Base-by-base conservation (phyloP, 2,888 invertebrate genomes). In the Bugulina stolonifera region DNA sequence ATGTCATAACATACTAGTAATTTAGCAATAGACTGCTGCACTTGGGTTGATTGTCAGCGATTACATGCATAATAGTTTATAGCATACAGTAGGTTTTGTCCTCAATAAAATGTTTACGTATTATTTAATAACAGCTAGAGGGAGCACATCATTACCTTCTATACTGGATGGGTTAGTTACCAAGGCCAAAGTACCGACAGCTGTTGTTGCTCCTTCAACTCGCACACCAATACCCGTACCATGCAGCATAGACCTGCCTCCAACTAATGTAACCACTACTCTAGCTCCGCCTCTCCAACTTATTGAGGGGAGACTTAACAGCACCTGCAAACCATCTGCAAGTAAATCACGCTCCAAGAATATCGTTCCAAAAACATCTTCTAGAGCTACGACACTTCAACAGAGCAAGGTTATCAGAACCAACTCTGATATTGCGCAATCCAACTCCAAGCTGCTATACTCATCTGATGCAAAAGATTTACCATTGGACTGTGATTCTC, bases 161-260 rank as follows among this genome's bases (percentile, higher is more conserved):
- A 32, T 64, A 5, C 64, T 64, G 5, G 64, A 64, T 27, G 34
- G 34, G 27, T 64, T 64, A 34, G 29, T n/a, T 14, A 64, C 64
- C 14, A 64, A 27, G 25, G 18, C 5, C 18, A 43, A 43, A 43
- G 43, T 43, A 10, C 43, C 43, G 18, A 43, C 43, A 10, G 43
- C 43, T 18, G 18, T 43, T 43, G 18, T 43, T 18, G 43, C 43
- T 43, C 43, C 43, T 43, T 43, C 43, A 5, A 43, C 43, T 5
- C 43, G 43, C 43, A 43, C 43, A 43, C 10, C 43, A 18, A 43
- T 5, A 5, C 43, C 43, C 10, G 43, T 10, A 43, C 43, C 43
- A 10, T 43, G 10, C 18, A 43, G 43, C 43, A 43, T 43, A 43
- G 43, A 43, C 43, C 18, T 43, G 43, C 43, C 43, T 43, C 43